Base-by-base conservation (phyloP, 2,113 vertebrate genomes). In the Chamaea fasciata region DNA sequence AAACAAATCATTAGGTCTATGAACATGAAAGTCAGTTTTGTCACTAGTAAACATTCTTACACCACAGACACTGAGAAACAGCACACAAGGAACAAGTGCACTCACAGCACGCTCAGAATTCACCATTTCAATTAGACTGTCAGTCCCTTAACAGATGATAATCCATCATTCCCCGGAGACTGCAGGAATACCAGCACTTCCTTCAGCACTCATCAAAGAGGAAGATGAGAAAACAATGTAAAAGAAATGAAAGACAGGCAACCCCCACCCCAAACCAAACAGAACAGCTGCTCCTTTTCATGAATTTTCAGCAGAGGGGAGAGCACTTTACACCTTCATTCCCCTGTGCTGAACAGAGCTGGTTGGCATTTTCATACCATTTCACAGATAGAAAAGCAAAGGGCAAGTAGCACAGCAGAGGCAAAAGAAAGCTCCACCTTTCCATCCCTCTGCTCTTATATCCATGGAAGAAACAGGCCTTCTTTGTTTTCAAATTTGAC, bases 1-100 rank as follows among this genome's bases (percentile, higher is more conserved):
- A 94, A 94, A 33, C n/a, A 73, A 83, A 87, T 37, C 17, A n/a
- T 55, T 73, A 92, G 69, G 55, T 11, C 6, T 42, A 50, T n/a
- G 77, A 80, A 82, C 30, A 89, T 7, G n/a, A 83, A 90, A 87
- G 67, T 27, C 0, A 71, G 47, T 41, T 81, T 83, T 83, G 53
- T 44, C 41, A 84, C 39, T 42, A 63, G 44, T 31, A 56, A 81
- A 49, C 6, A 35, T 52, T 90, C 2, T 2, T 42, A 69, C 6
- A 16, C 7, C 44, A 56, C 2, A 67, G 33, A 42, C 39, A 39
- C 17, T 21, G 17, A 88, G 28, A 35, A 84, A 14, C 15, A 87
- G 14, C 55, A 79, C 2, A 1, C 55, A 20, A 75, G n/a, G 65
- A 82, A 39, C 37, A 67, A 83, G 41, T 2, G 28, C 39, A 41